Evolutionary conservation across 2,113 vertebrate species (phyloP), one percentile per base, ranked within the genome.

Genomic region (Gallinago paraguaiae): DNA sequence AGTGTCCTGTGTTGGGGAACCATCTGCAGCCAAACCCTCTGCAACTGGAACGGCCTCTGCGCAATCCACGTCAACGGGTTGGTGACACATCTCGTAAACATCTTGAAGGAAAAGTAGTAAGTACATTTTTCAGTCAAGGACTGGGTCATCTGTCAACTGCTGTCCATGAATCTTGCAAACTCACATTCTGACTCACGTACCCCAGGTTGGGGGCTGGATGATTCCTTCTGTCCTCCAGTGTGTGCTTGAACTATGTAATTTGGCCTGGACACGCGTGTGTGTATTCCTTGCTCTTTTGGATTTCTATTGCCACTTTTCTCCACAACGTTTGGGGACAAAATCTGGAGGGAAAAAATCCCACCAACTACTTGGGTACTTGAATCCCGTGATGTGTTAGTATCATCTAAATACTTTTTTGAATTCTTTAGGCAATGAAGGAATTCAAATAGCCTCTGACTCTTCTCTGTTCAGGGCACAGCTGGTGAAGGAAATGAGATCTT

Each of bases 11-110:
- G 33, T 23, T 46, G 25, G 43, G n/a, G 35, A 78, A 13, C 12
- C 68, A 81, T 33, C 33, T 46, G 41, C 50, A 53, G n/a, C 16
- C 54, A 33, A 74, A n/a, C 0, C 0, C 46, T 61, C 23, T 0
- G 0, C 20, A 48, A 15, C 50, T 76, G 68, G 35, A 56, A 65
- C 2, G 9, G 35, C 33, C 63, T 72, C 69, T 78, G 59, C 28
- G 35, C 24, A 31, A 14, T 67, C 74, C 54, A 11, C 0, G 0
- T 13, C 30, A 7, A 5, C 27, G 39, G 33, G 43, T 17, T 43
- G 48, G 83, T 51, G 72, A 31, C n/a, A 41, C 31, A 18, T 22
- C 72, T 28, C 23, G 27, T 27, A 28, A 84, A 43, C 20, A n/a
- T 9, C 53, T 64, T 15, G 39, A 76, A 64, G 46, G 24, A 74